Evolutionary conservation across 37 sponge, comb jelly and placozoan genomes (phyloP).

Genomic region (Chondrosia reniformis): DNA sequence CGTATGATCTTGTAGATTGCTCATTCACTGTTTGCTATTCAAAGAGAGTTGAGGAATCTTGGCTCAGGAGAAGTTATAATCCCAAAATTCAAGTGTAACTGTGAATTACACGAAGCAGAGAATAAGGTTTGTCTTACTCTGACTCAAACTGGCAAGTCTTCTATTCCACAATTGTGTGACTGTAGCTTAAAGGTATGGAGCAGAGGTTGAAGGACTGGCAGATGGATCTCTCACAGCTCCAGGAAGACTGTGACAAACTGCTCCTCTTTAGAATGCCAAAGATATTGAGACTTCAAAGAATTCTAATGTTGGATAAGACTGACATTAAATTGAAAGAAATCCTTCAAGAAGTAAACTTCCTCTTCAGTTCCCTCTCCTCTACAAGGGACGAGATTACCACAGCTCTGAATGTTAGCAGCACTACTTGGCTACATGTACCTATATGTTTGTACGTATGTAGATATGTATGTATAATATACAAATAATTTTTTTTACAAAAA

Average conservation of each 20-base stretch:
- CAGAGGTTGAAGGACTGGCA: constrained; percentile 23
- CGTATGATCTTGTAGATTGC: constrained; percentile 36
- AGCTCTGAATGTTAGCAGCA: neutral
- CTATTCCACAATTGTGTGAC: neutral
- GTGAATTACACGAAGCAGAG: neutral
- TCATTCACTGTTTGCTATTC: constrained; percentile 34
- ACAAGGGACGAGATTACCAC: too few species aligned
- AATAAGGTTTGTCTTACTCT: neutral
- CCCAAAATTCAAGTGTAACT: neutral
- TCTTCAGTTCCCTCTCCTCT: constrained; percentile 41
- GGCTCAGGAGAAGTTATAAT: constrained; percentile 36
- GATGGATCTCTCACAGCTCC: constrained; percentile 25
- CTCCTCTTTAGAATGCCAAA: constrained; percentile 62
- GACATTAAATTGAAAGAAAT: constrained; percentile 18
- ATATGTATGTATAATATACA: neutral
- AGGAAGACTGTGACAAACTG: constrained; percentile 43
- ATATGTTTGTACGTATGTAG: neutral
- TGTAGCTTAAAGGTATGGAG: constrained; percentile 41
- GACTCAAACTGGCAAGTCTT: too few species aligned
- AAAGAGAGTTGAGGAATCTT: constrained; percentile 42
- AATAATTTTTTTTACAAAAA: too few species aligned
- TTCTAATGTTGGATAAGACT: too few species aligned
- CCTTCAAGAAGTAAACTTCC: constrained; percentile 45
- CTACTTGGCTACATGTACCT: neutral
- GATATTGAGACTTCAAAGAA: too few species aligned